phyloP scores from a whole-genome alignment of 2,888 invertebrate genomes.

The Xestia sexstrigata region DNA sequence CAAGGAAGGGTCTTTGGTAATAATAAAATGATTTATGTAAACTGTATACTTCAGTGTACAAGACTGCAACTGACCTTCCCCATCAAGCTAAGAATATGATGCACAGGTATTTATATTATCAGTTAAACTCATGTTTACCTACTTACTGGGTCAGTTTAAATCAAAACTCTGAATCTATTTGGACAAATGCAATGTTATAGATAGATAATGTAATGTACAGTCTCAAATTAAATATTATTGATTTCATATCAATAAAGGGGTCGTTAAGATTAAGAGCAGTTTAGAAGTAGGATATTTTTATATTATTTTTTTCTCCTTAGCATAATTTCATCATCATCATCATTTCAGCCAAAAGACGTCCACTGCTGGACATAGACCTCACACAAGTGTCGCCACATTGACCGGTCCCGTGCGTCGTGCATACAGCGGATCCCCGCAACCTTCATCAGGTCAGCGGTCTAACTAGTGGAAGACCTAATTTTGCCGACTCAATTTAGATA shows the following conservation, averaged over 20 bases:
- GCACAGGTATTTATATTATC: conserved; percentile 35
- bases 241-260: conserved; percentile 31
- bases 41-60: background rate
- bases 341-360: too few relatives aligned
- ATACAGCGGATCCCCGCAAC: too few relatives aligned
- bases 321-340: background rate
- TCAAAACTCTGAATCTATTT: conserved; percentile 48
- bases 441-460: too few relatives aligned
- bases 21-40: conserved; percentile 1
- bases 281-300: background rate
- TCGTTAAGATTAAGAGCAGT: conserved; percentile 17
- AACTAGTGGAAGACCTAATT: background rate
- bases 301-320: background rate
- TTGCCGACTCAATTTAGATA: background rate
- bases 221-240: conserved; percentile 29
- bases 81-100: conserved; percentile 6
- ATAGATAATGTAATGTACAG: conserved; percentile 37
- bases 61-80: conserved; percentile 21
- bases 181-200: conserved; percentile 58
- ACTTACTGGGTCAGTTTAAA: conserved; percentile 21
- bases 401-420: too few relatives aligned
- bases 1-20: background rate
- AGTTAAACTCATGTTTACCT: conserved; percentile 30
- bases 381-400: too few relatives aligned
- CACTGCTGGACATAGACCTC: too few relatives aligned